These are phyloP conservation scores for Distichodus sexfasciatus DNA, from an alignment of 2,797 vertebrate species.

Conservation along the genomic window DNA sequence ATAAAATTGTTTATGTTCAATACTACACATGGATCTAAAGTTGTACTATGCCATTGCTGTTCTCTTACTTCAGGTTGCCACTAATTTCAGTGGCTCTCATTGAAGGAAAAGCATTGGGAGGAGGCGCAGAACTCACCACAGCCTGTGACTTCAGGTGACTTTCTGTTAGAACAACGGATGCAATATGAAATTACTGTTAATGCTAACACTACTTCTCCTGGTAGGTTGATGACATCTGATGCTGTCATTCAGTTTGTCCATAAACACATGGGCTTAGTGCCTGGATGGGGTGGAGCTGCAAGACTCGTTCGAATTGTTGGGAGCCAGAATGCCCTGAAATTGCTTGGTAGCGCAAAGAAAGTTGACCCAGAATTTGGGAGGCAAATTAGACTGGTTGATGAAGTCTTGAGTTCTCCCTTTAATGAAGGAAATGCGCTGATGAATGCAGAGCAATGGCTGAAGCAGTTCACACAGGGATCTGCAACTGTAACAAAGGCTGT, in stretches of 20 bases:
- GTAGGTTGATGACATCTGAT: conserved; percentile 84
- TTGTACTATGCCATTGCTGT: conserved; percentile 21
- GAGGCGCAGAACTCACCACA: conserved; percentile 90
- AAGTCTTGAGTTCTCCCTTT: conserved; percentile 60
- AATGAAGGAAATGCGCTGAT: conserved; percentile 50
- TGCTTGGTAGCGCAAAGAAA: conserved; percentile 76
- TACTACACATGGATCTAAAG: neutral
- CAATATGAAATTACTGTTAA: neutral
- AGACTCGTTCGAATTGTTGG: conserved; percentile 82
- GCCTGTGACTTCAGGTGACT: conserved; percentile 96
- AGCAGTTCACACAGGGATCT: conserved; percentile 73
- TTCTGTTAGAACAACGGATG: neutral
- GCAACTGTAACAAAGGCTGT: conserved; percentile 77
- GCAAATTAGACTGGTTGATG: conserved; percentile 77
- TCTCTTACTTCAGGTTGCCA: conserved; percentile 79
- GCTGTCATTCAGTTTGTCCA: conserved; percentile 94
- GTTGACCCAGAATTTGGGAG: conserved; percentile 73
- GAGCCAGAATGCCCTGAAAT: conserved; percentile 76
- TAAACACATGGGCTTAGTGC: conserved; percentile 92
- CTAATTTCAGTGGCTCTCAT: conserved; percentile 90
- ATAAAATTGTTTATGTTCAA: neutral
- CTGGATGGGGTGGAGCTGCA: conserved; percentile 90
- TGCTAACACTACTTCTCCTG: conserved; percentile 17
- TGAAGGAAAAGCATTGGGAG: conserved; percentile 89
- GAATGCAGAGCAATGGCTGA: conserved; percentile 81